Base-by-base conservation (phyloP, 2,797 vertebrate genomes). In the Myotis findleyi region DNA sequence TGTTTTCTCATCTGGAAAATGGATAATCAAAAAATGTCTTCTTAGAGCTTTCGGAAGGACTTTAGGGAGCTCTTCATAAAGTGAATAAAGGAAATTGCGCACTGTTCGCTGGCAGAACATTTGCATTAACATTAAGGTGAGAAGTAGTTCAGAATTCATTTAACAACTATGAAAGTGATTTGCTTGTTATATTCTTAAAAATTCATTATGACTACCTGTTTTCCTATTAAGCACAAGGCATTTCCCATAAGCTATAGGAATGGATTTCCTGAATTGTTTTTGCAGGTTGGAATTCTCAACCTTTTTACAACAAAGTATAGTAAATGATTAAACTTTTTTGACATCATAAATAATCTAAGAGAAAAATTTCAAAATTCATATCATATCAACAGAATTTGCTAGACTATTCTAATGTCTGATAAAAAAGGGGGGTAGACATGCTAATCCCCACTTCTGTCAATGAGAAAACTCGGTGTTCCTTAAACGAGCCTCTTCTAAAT, bases 1-100 rank as follows among this genome's bases (percentile, higher is more conserved):
- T 94, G 89, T 79, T 92, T 96, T 76, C 57, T 97, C 91, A 92
- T 76, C 89, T 97, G 96, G 94, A 96, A 96, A 96, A 96, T 62
- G 38, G 44, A 95, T 94, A 94, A 96, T 96, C 69, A 96, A 94
- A 94, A 92, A 82, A 86, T 69, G 66, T 92, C 68, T 36, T 97
- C 44, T 85, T 64, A 72, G 51, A 94, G 73, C 53, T 95, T 96
- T 93, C 92, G 38, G 30, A 62, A 89, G 64, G 79, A 92, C 86
- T 94, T 94, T 85, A 87, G 90, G 73, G 80, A 81, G 71, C 53
- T 89, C 72, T 93, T 86, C 93, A 77, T 81, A 66, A 96, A 93
- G 89, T 77, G 80, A 95, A 84, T 87, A 93, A 95, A 77, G 81
- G 21, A 90, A 94, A 86, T 30, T 89, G 57, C 62, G 14, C 5